phyloP scores from a whole-genome alignment of 2,113 vertebrate genomes.

The Macrotus californicus region DNA sequence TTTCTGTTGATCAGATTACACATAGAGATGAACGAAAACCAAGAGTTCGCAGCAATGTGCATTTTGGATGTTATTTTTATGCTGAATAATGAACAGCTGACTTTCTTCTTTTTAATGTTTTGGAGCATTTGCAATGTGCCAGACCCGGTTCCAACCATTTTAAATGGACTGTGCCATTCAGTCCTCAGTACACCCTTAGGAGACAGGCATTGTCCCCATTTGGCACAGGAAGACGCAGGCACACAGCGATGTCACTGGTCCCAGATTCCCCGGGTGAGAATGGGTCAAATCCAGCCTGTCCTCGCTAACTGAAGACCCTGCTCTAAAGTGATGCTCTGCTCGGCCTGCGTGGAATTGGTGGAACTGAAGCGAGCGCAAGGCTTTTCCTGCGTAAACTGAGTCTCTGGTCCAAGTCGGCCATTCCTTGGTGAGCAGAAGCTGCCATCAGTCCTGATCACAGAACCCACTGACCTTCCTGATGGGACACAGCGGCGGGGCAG shows the following conservation, averaged over 20 bases:
- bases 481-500: accelerated
- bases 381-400: background rate
- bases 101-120: background rate
- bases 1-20: background rate
- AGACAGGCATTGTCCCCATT: background rate
- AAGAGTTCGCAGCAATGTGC: accelerated
- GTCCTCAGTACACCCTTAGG: background rate
- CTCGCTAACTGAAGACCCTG: background rate
- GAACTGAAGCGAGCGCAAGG: background rate
- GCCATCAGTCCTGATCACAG: background rate
- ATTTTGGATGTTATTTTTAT: background rate
- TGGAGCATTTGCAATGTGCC: background rate
- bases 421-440: background rate
- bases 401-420: background rate
- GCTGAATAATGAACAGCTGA: background rate
- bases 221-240: no score
- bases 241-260: background rate
- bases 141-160: background rate
- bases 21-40: background rate
- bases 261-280: background rate
- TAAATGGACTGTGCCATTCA: background rate
- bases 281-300: background rate
- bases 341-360: background rate
- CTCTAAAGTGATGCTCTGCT: background rate
- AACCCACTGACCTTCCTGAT: background rate